Conservation (phyloP, 35 echinoderm and acorn worm species). For the Strongylocentrotus purpuratus region DNA sequence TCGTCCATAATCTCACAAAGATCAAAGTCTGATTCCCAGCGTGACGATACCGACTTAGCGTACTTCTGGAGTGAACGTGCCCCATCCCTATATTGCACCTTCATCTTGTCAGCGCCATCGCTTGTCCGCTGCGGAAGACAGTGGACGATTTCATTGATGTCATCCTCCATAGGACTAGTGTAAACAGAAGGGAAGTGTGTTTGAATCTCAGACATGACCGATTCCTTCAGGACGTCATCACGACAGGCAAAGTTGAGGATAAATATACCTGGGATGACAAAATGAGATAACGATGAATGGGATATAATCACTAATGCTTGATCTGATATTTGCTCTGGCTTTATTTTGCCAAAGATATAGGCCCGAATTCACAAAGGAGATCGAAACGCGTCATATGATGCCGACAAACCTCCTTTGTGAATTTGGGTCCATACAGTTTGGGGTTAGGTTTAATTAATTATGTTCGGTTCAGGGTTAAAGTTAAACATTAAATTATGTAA, state of each 20-base stretch:
- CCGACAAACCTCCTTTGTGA: too few species aligned
- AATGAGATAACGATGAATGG: background rate
- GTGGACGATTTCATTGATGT: constrained; percentile 74
- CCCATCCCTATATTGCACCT: background rate
- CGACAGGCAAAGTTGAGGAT: constrained; percentile 75
- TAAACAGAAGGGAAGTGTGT: constrained; percentile 58
- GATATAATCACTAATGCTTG: too few species aligned
- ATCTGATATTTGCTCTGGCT: too few species aligned
- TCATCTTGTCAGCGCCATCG: background rate
- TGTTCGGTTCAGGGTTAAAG: too few species aligned
- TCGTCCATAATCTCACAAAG: constrained; percentile 50
- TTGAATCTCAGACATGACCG: constrained; percentile 57
- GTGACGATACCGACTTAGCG: background rate
- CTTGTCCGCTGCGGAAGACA: constrained; percentile 32
- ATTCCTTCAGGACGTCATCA: constrained; percentile 62
- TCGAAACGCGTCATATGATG: too few species aligned
- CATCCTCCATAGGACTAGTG: constrained; percentile 49
- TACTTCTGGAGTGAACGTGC: constrained; percentile 36
- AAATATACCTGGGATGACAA: constrained; percentile 58
- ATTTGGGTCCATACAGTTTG: too few species aligned
- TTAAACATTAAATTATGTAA: too few species aligned
- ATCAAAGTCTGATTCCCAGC: constrained; percentile 47
- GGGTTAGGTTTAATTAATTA: too few species aligned
- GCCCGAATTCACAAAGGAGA: too few species aligned
- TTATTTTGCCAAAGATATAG: too few species aligned